phyloP scores from a whole-genome alignment of 2,113 vertebrate genomes.

The Sceloporus tristichus region DNA sequence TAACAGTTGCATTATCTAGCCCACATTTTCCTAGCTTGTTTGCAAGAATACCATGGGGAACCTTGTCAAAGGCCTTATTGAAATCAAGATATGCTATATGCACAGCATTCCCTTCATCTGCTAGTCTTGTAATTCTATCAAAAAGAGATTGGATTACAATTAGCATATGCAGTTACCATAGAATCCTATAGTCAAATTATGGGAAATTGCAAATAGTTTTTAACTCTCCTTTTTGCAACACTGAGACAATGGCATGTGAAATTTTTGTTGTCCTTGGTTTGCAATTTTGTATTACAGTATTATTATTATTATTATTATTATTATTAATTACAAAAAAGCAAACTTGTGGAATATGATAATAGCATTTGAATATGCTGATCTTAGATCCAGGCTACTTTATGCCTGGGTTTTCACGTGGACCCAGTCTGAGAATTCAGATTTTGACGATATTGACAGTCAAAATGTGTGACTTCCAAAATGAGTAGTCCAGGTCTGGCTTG shows the following conservation, averaged over 20 bases:
- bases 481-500: background rate
- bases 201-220: background rate
- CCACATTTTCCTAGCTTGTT: too few relatives aligned
- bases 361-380: background rate
- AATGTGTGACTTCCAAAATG: background rate
- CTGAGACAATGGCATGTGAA: background rate
- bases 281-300: background rate
- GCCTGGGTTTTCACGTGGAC: background rate
- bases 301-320: too few relatives aligned
- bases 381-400: background rate
- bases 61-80: too few relatives aligned
- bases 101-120: too few relatives aligned
- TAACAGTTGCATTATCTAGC: too few relatives aligned
- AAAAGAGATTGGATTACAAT: too few relatives aligned
- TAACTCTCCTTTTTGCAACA: background rate
- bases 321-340: too few relatives aligned
- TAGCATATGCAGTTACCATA: too few relatives aligned
- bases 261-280: background rate
- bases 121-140: too few relatives aligned
- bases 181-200: background rate
- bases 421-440: background rate
- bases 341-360: background rate
- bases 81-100: too few relatives aligned
- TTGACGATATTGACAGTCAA: background rate
- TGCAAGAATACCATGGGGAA: too few relatives aligned